These are phyloP conservation scores for Catalaphyllia jardinei DNA, from an alignment of 64 coral and sea anemone species.

Conservation along the genomic window DNA sequence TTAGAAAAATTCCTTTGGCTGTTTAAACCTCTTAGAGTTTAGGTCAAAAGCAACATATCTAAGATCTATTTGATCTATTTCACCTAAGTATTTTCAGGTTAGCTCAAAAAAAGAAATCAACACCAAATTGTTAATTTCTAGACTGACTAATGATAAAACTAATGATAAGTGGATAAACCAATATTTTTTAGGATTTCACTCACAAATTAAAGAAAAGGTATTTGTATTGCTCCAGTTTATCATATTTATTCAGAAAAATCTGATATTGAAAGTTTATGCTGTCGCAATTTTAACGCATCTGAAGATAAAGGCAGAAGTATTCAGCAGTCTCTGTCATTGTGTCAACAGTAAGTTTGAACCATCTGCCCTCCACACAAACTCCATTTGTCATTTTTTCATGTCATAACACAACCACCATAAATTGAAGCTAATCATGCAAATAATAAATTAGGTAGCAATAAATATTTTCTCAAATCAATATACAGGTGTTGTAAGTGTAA, in stretches of 20 bases:
- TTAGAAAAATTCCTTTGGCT: constrained; percentile 4
- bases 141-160: too few species aligned
- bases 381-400: constrained; percentile 14
- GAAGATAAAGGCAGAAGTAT: neutral
- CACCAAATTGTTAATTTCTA: neutral
- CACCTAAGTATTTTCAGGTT: too few species aligned
- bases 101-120: neutral
- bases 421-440: neutral
- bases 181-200: too few species aligned
- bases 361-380: constrained; percentile 13
- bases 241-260: too few species aligned
- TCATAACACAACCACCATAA: neutral
- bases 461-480: neutral
- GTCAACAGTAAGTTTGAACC: neutral
- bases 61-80: neutral
- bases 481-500: neutral
- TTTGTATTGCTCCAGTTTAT: too few species aligned
- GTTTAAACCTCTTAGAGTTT: neutral
- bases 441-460: neutral
- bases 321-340: neutral
- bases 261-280: too few species aligned
- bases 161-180: too few species aligned
- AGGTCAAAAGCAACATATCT: neutral
- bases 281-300: too few species aligned
- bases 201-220: too few species aligned